Percentiles rank a stretch among this genome's conserved stretches.
Conservation (phyloP, 2,797 vertebrate genomes). For the Silurus aristotelis region DNA sequence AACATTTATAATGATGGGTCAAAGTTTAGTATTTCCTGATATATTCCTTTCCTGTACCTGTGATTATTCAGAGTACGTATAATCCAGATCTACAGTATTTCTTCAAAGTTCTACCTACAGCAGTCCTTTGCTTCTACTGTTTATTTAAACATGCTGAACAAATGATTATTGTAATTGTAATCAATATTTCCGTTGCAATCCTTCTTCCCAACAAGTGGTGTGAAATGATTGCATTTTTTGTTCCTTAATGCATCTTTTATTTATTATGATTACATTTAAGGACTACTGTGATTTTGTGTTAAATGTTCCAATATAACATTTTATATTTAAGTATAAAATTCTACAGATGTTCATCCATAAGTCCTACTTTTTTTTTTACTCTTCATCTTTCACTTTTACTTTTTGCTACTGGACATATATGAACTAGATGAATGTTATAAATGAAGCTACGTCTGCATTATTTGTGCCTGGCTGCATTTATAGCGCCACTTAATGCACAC, state of each 20-base stretch:
- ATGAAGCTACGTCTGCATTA: not conserved
- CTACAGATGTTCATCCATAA: too few relatives aligned
- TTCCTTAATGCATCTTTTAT: not conserved
- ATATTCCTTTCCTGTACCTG: not conserved
- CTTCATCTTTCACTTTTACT: too few relatives aligned
- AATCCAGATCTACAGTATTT: not conserved
- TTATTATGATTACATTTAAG: not conserved
- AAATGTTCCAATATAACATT: not conserved
- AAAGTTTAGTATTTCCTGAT: not conserved
- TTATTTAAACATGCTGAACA: not conserved
- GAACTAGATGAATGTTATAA: not conserved
- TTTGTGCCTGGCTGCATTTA: constrained; percentile 60
- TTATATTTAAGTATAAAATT: too few relatives aligned
- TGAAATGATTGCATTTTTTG: too few relatives aligned
- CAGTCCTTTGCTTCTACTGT: not conserved
- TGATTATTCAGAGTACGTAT: not conserved
- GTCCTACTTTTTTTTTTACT: too few relatives aligned
- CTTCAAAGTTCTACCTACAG: not conserved
- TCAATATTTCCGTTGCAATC: not conserved
- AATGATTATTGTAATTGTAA: not conserved
- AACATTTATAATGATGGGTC: not conserved
- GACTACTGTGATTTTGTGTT: not conserved
- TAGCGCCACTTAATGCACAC: constrained; percentile 67
- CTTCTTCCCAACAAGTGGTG: not conserved
- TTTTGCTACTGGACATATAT: not conserved